These are phyloP conservation scores for Scaptomyza graminum DNA, from an alignment of 1,140 invertebrate genomes.

Conservation along the genomic window DNA sequence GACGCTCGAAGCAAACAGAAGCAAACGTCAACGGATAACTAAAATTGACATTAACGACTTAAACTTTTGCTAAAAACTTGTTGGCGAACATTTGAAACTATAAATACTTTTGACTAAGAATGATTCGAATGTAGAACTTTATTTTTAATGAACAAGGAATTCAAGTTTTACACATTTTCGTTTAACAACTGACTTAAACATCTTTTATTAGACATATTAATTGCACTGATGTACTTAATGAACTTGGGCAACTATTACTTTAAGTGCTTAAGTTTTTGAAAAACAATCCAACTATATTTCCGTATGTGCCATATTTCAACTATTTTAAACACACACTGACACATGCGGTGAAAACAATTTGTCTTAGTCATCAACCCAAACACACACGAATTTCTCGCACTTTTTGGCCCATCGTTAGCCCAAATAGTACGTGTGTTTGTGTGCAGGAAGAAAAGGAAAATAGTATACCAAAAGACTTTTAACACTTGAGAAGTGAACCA, in stretches of 20 bases:
- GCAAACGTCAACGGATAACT: not conserved
- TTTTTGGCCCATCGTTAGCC: slow-evolving; percentile 31
- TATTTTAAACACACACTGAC: slow-evolving; percentile 57
- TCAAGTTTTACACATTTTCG: no score
- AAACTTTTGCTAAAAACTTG: not conserved
- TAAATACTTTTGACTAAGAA: no score
- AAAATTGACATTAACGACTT: slow-evolving; percentile 3
- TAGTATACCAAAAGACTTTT: slow-evolving; percentile 2
- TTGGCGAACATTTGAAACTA: not conserved
- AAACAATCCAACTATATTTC: slow-evolving; percentile 33
- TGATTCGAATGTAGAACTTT: no score
- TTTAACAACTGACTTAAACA: not conserved
- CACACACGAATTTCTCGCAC: not conserved
- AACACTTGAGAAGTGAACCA: slow-evolving; percentile 22
- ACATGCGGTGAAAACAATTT: slow-evolving; percentile 50
- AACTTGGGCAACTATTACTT: not conserved
- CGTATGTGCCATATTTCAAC: slow-evolving; percentile 59
- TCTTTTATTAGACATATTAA: not conserved
- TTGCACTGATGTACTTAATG: not conserved
- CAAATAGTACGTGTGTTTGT: slow-evolving; percentile 41
- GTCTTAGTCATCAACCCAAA: slow-evolving; percentile 52
- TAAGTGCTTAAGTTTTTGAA: slow-evolving; percentile 20
- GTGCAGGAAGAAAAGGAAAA: slow-evolving; percentile 20
- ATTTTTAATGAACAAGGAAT: no score
- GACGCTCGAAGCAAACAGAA: slow-evolving; percentile 3